Evolutionary conservation across 2,113 vertebrate species (phyloP).

Genomic region (Heterotis niloticus): DNA sequence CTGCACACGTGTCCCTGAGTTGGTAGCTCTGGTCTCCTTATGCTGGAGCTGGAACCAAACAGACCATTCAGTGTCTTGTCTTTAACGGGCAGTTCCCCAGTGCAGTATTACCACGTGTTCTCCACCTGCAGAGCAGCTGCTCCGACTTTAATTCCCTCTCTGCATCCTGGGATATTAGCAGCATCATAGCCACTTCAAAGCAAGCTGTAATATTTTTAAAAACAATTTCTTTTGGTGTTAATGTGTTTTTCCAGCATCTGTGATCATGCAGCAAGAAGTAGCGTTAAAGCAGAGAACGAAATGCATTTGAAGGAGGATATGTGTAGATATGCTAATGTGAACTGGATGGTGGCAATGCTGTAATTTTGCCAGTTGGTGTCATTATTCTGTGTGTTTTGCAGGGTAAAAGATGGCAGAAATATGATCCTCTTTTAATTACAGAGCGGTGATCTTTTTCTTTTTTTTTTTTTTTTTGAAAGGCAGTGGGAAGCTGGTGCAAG

Average conservation of each 20-base stretch:
- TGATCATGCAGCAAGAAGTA: conserved; percentile 62
- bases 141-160: too few relatives aligned
- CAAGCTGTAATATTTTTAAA: conserved; percentile 40
- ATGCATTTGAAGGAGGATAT: conserved; percentile 51
- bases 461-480: conserved; percentile 58
- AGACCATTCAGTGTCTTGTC: neutral
- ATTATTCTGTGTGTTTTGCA: conserved; percentile 58
- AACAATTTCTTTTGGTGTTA: neutral
- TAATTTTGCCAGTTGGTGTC: conserved; percentile 65
- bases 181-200: conserved; percentile 45
- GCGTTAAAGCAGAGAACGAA: conserved; percentile 58
- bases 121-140: too few relatives aligned
- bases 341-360: conserved; percentile 56
- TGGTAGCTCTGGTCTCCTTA: neutral
- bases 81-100: neutral
- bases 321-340: conserved; percentile 54
- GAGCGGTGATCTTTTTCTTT: conserved; percentile 54
- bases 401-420: conserved; percentile 63
- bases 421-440: conserved; percentile 66
- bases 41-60: neutral
- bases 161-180: neutral
- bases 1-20: neutral
- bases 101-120: too few relatives aligned
- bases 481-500: neutral
- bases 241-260: conserved; percentile 31